Conservation (phyloP, 2,888 invertebrate genomes). For the Sinopyrophorus schimmeli region DNA sequence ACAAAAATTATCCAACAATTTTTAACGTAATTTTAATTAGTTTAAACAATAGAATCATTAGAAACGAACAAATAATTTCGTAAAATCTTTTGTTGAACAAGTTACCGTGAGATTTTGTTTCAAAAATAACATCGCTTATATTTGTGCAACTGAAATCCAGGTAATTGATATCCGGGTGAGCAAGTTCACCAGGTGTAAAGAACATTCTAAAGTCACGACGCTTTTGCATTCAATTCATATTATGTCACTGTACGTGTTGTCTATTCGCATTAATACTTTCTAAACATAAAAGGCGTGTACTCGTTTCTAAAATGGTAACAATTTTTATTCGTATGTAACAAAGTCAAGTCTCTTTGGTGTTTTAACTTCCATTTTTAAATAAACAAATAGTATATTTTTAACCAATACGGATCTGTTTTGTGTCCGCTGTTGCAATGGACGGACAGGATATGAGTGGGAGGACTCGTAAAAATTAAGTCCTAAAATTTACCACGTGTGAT, state of each 20-base stretch:
- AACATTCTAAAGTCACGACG: constrained; percentile 17
- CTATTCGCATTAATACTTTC: constrained; percentile 13
- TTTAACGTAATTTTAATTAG: too few relatives aligned
- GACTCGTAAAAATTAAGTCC: constrained; percentile 46
- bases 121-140: neutral
- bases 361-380: constrained; percentile 4
- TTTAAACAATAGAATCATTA: too few relatives aligned
- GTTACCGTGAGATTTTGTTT: constrained; percentile 8
- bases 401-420: constrained; percentile 27
- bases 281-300: constrained; percentile 7
- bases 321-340: constrained; percentile 1
- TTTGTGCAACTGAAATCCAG: constrained; percentile 7
- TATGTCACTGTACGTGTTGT: constrained; percentile 10
- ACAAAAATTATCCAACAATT: too few relatives aligned
- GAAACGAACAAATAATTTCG: too few relatives aligned
- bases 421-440: constrained; percentile 31
- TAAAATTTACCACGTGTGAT: constrained; percentile 41
- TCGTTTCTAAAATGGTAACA: constrained; percentile 3
- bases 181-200: constrained; percentile 15
- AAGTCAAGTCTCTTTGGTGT: too few relatives aligned
- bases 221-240: constrained; percentile 14
- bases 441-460: constrained; percentile 48
- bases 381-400: constrained; percentile 14
- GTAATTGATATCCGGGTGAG: constrained; percentile 17
- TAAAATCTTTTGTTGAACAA: neutral